Conservation (phyloP, 2,113 vertebrate genomes). For the Cricetomys ansorgei region DNA sequence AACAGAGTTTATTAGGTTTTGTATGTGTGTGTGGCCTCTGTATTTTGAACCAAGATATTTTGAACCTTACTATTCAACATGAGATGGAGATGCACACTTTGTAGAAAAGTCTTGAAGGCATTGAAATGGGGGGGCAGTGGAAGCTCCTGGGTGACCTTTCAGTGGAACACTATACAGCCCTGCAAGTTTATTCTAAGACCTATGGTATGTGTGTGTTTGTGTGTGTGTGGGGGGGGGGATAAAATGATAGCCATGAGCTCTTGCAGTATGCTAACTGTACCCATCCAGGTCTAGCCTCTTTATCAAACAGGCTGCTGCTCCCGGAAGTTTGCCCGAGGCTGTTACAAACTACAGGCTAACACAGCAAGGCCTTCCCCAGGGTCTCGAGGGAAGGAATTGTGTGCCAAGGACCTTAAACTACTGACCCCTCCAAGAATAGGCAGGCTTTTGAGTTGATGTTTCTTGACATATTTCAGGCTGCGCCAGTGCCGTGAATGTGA, state of each 20-base stretch:
- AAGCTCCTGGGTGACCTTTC: neutral
- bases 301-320: neutral
- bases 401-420: neutral
- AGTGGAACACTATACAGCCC: neutral
- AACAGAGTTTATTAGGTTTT: neutral
- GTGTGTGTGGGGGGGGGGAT: too few relatives aligned
- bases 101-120: neutral
- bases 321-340: neutral
- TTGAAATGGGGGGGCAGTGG: neutral
- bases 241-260: neutral
- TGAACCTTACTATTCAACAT: neutral
- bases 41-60: constrained; percentile 33
- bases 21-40: neutral
- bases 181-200: neutral
- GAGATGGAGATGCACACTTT: neutral
- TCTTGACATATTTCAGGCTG: neutral
- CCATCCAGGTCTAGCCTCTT: neutral
- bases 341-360: neutral
- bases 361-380: neutral
- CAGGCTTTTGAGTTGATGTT: neutral
- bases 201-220: too few relatives aligned
- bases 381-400: neutral
- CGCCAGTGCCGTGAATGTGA: neutral
- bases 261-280: neutral
- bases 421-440: neutral